Percentiles rank a stretch among this genome's conserved stretches.
phyloP scores from a whole-genome alignment of 2,797 vertebrate genomes.

The Eremophila alpestris region DNA sequence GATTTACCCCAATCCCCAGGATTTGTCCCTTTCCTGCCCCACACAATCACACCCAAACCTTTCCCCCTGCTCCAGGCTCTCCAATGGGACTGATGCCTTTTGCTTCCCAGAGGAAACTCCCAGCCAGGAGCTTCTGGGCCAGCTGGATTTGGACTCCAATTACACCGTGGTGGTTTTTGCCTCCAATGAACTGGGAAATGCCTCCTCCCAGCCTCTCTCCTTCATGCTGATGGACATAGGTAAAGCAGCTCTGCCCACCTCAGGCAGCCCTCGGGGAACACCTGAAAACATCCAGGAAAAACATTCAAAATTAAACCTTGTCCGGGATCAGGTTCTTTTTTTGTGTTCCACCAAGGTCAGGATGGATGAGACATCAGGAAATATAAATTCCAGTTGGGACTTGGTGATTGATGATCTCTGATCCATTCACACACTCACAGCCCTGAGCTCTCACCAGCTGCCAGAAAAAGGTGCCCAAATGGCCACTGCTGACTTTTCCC shows the following conservation, averaged over 20 bases:
- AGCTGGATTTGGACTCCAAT: constrained; percentile 33
- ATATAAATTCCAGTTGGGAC: no score
- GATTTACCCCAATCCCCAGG: background rate
- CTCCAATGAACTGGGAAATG: constrained; percentile 79
- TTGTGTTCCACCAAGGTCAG: no score
- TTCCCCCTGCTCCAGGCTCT: constrained; percentile 59
- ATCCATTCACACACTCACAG: no score
- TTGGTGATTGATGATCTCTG: no score
- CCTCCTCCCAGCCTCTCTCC: constrained; percentile 54
- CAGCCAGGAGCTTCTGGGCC: constrained; percentile 50
- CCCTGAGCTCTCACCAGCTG: no score
- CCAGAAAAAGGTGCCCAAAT: no score
- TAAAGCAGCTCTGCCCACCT: background rate
- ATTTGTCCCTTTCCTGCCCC: fast-evolving
- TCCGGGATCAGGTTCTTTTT: no score
- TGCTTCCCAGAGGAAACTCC: background rate
- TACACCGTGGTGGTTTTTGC: constrained; percentile 77
- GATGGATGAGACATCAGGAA: no score
- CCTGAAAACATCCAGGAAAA: background rate
- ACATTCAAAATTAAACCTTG: background rate
- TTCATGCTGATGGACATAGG: constrained; percentile 81
- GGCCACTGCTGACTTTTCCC: no score
- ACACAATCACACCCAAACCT: background rate
- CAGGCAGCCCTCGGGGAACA: background rate
- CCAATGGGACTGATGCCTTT: background rate